Evolutionary conservation across 92 coral and sea anemone genomes (phyloP).

Genomic region (Isaurus tuberculatus): DNA sequence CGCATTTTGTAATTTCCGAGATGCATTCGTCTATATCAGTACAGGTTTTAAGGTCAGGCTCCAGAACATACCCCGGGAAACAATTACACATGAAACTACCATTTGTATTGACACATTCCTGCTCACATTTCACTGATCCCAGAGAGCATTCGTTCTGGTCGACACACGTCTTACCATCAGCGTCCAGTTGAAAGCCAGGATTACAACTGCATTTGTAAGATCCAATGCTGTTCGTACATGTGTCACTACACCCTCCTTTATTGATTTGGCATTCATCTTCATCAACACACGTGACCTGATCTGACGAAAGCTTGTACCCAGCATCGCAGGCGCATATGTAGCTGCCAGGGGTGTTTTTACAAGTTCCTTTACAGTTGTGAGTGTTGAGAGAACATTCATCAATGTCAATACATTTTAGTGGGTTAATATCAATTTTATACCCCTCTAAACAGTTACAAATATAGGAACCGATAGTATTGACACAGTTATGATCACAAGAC

Average conservation of each 20-base stretch:
- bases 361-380: constrained; percentile 7
- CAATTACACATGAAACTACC: constrained; percentile 59
- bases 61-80: constrained; percentile 46
- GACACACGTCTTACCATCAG: constrained; percentile 15
- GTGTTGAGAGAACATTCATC: constrained; percentile 18
- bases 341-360: constrained; percentile 55
- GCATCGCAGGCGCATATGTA: constrained; percentile 44
- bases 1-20: not conserved
- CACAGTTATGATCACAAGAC: constrained; percentile 15
- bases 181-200: constrained; percentile 1
- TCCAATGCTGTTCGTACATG: constrained; percentile 19
- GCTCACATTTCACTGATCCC: constrained; percentile 25
- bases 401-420: constrained; percentile 19
- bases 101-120: constrained; percentile 52
- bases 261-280: constrained; percentile 23
- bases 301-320: constrained; percentile 51
- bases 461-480: constrained; percentile 24
- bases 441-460: constrained; percentile 39
- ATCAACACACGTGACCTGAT: constrained; percentile 53
- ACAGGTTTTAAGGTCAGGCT: constrained; percentile 34
- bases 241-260: constrained; percentile 16
- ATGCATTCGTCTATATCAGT: constrained; percentile 29
- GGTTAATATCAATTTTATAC: not conserved
- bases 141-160: constrained; percentile 47
- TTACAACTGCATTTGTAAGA: constrained; percentile 1